Evolutionary conservation across 1,140 invertebrate genomes (phyloP), one percentile per base, ranked within the genome.

Genomic region (Pararge aegeria): DNA sequence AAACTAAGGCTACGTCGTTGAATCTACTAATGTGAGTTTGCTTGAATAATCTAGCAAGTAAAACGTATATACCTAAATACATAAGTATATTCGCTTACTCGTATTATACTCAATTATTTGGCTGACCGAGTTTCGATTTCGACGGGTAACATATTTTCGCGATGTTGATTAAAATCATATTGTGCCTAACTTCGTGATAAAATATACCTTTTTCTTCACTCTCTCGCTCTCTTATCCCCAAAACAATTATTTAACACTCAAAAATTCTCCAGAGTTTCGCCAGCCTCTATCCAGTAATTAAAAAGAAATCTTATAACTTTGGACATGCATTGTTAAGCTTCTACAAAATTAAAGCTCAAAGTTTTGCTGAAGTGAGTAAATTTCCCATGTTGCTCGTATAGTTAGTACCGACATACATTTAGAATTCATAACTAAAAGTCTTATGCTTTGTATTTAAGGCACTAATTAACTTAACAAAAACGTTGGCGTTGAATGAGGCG

Each of bases 361-460:
- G 42, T 46, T 60, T 54, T 46, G 30, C 12, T 38, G 12, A 55
- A 48, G 30, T 38, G 44, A 38, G 44, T 38, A 49, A 56, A 65
- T 71, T 68, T 68, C 61, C 65, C 65, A 55, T 30, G 65, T 59
- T 38, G 49, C 37, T 60, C 58, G 55, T 68, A 27, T 34, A 34
- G 29, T 53, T 50, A 19, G 20, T 15, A 58, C 30, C 54, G 27
- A 30, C 24, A 21, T 55, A 46, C 55, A 55, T 66, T 54, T 51
- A 54, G 62, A 58, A 66, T 66, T 58, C 60, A 66, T 58, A 62
- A 34, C 10, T 37, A 20, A 49, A 18, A 38, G 15, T 38, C n/a
- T 50, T 24, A 42, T 6, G 6, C 20, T 5, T 19, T 19, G 42
- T 46, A 12, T 34, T 34, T 34, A 34, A 12, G 30, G 10, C 30